phyloP scores from a whole-genome alignment of 2,888 invertebrate genomes.

The Trichopoda pennipes region DNA sequence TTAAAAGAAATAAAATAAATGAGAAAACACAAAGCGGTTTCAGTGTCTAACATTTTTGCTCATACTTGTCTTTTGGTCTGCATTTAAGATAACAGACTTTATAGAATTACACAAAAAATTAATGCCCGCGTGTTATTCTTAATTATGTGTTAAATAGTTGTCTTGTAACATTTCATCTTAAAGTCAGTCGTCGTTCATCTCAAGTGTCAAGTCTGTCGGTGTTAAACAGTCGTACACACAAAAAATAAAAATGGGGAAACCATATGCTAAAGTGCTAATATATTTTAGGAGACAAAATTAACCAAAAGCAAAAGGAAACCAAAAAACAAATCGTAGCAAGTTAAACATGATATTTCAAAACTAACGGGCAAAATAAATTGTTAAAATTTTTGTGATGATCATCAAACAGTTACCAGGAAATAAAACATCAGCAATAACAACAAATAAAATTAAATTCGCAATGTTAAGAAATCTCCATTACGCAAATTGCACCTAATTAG shows the following conservation, averaged over 20 bases:
- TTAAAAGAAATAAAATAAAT: slow-evolving; percentile 22
- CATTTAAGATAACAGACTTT: slow-evolving; percentile 22
- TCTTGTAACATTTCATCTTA: slow-evolving; percentile 44
- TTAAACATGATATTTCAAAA: slow-evolving; percentile 6
- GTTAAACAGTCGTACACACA: slow-evolving; percentile 23
- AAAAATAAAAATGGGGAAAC: slow-evolving; percentile 1
- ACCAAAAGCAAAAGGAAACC: slow-evolving; percentile 6
- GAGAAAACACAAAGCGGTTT: slow-evolving; percentile 21
- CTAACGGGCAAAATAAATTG: slow-evolving; percentile 29
- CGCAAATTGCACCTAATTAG: slow-evolving; percentile 64
- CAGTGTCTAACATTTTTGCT: slow-evolving; percentile 35
- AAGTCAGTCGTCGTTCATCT: slow-evolving; percentile 44
- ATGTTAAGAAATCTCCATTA: slow-evolving; percentile 48
- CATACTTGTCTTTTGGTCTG: slow-evolving; percentile 31
- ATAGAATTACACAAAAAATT: neutral
- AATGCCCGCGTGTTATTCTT: slow-evolving; percentile 24
- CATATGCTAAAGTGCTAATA: slow-evolving; percentile 35
- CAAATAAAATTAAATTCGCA: slow-evolving; percentile 4
- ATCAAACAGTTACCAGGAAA: slow-evolving; percentile 6
- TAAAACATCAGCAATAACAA: neutral
- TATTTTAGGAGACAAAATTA: slow-evolving; percentile 37
- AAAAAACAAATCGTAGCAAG: neutral
- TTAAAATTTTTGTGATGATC: slow-evolving; percentile 16
- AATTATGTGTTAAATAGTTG: slow-evolving; percentile 57
- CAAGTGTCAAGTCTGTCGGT: slow-evolving; percentile 52